A percentile compares a stretch with the other conserved stretches of the same genome.
phyloP scores from a whole-genome alignment of 2,113 vertebrate species.

The Pristiophorus japonicus region DNA sequence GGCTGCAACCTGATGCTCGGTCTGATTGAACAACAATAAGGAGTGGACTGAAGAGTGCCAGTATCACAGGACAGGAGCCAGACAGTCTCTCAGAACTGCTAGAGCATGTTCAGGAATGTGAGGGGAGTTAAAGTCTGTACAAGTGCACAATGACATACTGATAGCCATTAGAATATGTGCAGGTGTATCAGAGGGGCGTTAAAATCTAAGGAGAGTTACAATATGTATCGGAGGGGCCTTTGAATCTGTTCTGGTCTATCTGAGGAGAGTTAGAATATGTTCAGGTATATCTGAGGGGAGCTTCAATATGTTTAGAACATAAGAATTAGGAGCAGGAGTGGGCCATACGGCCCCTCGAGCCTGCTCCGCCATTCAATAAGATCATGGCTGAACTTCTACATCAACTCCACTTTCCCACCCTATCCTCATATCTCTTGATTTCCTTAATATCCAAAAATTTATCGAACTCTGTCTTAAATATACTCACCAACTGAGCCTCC shows the following conservation, averaged over 20 bases:
- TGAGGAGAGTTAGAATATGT: neutral
- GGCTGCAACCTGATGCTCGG: slow-evolving; percentile 33
- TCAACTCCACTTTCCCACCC: no score
- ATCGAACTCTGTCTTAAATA: no score
- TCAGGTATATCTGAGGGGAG: neutral
- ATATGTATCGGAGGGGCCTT: no score
- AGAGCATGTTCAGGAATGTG: slow-evolving; percentile 27
- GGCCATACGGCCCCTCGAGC: no score
- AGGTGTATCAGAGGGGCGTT: neutral
- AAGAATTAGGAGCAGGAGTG: no score
- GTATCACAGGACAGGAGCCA: neutral
- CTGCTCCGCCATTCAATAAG: no score
- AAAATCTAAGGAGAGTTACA: neutral
- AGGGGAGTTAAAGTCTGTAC: neutral
- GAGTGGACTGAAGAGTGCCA: neutral
- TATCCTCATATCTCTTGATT: no score
- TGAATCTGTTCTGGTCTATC: neutral
- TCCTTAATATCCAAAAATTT: no score
- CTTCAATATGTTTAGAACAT: neutral
- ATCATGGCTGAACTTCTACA: no score
- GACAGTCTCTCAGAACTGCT: neutral
- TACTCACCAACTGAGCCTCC: no score
- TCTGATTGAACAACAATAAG: neutral
- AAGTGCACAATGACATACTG: neutral
- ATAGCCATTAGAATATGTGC: neutral